Evolutionary conservation across 2,888 invertebrate species (phyloP), one percentile per base, ranked within the genome.

Genomic region (Tineola bisselliella): DNA sequence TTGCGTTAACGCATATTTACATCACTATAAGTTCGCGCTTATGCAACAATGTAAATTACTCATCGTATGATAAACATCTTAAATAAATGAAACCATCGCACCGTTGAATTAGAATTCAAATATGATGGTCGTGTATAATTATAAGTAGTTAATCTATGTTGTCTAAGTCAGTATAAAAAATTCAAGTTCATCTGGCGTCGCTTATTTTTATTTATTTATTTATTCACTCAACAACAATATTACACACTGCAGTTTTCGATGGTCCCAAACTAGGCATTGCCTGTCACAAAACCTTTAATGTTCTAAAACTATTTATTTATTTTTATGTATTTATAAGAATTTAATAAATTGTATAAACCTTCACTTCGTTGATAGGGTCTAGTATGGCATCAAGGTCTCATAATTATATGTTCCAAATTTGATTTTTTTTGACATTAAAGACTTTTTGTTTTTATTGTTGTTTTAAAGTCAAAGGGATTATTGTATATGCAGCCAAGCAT

Each of bases 171-270:
- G 44, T 63, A 5, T 60, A n/a, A n/a, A n/a, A n/a, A n/a, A n/a
- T 44, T 60, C 1, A 10, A 5, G 15, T 61, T 63, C 64, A 61
- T 63, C 48, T 61, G 63, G 38, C n/a, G n/a, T n/a, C n/a, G n/a
- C n/a, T n/a, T n/a, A n/a, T n/a, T n/a, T n/a, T n/a, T n/a, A n/a
- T n/a, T n/a, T n/a, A n/a, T n/a, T n/a, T n/a, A n/a, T n/a, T n/a
- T n/a, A n/a, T n/a, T n/a, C n/a, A n/a, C n/a, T n/a, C n/a, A n/a
- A n/a, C n/a, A n/a, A n/a, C n/a, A n/a, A n/a, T n/a, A n/a, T n/a
- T n/a, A n/a, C n/a, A n/a, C n/a, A n/a, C n/a, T n/a, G n/a, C n/a
- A n/a, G n/a, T n/a, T n/a, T n/a, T n/a, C n/a, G n/a, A n/a, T n/a
- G n/a, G n/a, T n/a, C n/a, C n/a, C n/a, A n/a, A n/a, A n/a, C n/a